These are phyloP conservation scores for Poeciliopsis retropinna DNA, from an alignment of 2,113 vertebrate species.

Conservation along the genomic window DNA sequence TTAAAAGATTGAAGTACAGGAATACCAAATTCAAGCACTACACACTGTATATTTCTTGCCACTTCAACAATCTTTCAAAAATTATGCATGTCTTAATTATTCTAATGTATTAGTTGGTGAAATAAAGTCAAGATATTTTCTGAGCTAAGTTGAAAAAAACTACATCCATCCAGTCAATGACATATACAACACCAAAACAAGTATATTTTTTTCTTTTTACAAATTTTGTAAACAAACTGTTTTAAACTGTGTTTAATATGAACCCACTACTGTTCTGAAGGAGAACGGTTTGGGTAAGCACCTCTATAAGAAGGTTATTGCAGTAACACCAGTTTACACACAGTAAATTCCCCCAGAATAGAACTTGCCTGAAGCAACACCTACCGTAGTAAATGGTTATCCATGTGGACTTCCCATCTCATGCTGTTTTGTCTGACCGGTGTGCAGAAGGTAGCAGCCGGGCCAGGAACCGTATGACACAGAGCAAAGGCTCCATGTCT, in stretches of 20 bases:
- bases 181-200: not conserved
- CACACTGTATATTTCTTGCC: not conserved
- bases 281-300: constrained; percentile 39
- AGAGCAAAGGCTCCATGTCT: constrained; percentile 79
- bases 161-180: not conserved
- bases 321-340: constrained; percentile 58
- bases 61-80: not conserved
- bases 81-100: not conserved
- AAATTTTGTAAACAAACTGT: not conserved
- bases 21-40: not conserved
- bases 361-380: constrained; percentile 76
- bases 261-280: constrained; percentile 40
- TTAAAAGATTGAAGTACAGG: not conserved
- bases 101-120: not conserved
- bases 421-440: constrained; percentile 74
- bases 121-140: not conserved
- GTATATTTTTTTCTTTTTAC: not conserved
- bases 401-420: constrained; percentile 80
- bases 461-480: constrained; percentile 70
- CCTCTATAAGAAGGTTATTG: constrained; percentile 68
- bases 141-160: not conserved
- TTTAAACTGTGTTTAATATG: constrained; percentile 23
- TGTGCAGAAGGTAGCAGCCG: constrained; percentile 68
- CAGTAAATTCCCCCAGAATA: constrained; percentile 65
- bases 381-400: constrained; percentile 80